Conservation (phyloP, 2,888 invertebrate genomes). For the Callyntrura sp. region DNA sequence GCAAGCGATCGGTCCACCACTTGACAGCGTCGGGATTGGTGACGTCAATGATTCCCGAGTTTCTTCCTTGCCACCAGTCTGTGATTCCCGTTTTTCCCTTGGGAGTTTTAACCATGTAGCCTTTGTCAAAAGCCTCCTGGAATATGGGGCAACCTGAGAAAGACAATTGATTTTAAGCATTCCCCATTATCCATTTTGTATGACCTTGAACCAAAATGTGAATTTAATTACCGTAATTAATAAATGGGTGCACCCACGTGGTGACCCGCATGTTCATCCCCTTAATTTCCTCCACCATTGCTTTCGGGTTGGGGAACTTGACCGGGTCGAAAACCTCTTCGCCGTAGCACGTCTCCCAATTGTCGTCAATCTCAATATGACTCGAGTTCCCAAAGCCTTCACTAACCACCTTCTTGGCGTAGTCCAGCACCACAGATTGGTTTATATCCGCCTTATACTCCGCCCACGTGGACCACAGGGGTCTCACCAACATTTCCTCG, state of each 20-base stretch:
- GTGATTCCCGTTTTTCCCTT: neutral
- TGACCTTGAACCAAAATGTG: too few species aligned
- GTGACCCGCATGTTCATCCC: constrained; percentile 90
- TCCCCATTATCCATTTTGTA: too few species aligned
- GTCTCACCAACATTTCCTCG: constrained; percentile 75
- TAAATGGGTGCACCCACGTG: constrained; percentile 95
- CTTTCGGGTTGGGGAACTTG: constrained; percentile 88
- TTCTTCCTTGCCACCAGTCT: constrained; percentile 56
- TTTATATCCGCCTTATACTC: constrained; percentile 48
- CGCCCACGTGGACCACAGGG: constrained; percentile 80
- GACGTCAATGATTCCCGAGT: constrained; percentile 89
- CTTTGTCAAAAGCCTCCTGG: constrained; percentile 87
- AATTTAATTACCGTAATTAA: constrained; percentile 90
- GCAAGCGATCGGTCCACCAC: constrained; percentile 85
- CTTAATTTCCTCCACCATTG: constrained; percentile 79
- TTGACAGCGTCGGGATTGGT: constrained; percentile 89
- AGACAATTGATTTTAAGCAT: too few species aligned
- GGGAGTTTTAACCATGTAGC: constrained; percentile 86
- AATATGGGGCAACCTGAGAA: constrained; percentile 90
- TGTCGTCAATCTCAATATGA: constrained; percentile 95
- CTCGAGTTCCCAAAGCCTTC: constrained; percentile 3
- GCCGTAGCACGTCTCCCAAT: constrained; percentile 95
- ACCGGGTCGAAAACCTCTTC: constrained; percentile 90
- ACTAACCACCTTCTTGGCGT: neutral
- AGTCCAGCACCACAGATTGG: constrained; percentile 42